phyloP scores from a whole-genome alignment of 2,113 vertebrate species.

The Baryphthengus martii region DNA sequence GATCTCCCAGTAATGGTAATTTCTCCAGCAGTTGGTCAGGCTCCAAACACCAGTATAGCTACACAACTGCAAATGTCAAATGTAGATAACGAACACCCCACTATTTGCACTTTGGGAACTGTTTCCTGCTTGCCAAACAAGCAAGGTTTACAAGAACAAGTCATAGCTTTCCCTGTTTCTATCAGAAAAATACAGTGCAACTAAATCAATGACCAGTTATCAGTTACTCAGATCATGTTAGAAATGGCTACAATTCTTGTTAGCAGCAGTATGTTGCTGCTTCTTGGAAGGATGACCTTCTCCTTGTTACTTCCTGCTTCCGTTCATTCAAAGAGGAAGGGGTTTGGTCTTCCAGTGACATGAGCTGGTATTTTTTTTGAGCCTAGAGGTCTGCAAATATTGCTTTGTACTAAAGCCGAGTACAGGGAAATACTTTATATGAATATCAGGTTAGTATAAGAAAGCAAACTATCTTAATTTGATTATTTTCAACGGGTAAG shows the following conservation, averaged over 20 bases:
- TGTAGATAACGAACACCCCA: background rate
- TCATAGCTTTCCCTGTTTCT: background rate
- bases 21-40: background rate
- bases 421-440: background rate
- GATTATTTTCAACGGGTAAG: slow-evolving; percentile 6
- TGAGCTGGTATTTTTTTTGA: background rate
- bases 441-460: background rate
- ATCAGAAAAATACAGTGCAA: background rate
- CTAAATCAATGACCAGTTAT: background rate
- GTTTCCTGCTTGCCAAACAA: background rate
- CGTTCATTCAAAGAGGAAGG: background rate
- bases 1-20: background rate
- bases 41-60: background rate
- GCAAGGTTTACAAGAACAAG: background rate
- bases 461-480: background rate
- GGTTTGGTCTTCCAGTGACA: background rate
- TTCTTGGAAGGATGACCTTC: background rate
- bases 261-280: background rate
- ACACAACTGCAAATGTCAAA: background rate
- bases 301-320: background rate
- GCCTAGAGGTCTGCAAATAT: background rate
- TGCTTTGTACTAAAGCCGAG: background rate
- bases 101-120: background rate
- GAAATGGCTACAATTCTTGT: background rate
- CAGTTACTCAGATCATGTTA: background rate